These are phyloP conservation scores for Hirtodrosophila alboralis DNA, from an alignment of 2,888 invertebrate species.

Conservation along the genomic window DNA sequence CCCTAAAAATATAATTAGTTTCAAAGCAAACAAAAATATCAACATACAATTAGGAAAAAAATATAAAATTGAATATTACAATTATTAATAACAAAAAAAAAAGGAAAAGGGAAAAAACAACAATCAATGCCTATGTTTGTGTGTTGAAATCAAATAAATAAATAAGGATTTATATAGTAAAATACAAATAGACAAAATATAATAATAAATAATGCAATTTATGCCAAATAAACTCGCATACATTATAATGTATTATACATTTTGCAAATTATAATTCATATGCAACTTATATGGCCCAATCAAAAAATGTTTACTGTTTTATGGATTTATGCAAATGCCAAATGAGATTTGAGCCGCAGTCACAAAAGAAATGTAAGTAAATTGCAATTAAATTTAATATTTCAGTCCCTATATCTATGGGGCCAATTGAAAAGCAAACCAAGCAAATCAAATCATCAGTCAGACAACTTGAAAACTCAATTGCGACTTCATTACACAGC, in stretches of 20 bases:
- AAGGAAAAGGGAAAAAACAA: constrained; percentile 7
- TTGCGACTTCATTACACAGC: constrained; percentile 48
- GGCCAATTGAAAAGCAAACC: constrained; percentile 28
- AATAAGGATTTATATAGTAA: constrained; percentile 9
- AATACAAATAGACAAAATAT: constrained; percentile 11
- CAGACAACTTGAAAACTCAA: constrained; percentile 57
- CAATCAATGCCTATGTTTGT: constrained; percentile 9
- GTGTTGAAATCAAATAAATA: background rate
- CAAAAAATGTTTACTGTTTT: constrained; percentile 28
- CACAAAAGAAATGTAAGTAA: constrained; percentile 44
- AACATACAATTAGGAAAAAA: background rate
- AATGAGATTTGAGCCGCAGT: constrained; percentile 7
- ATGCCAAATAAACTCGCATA: constrained; percentile 18
- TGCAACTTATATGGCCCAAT: constrained; percentile 12
- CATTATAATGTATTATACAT: constrained; percentile 21
- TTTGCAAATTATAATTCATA: constrained; percentile 50
- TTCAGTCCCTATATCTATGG: constrained; percentile 9
- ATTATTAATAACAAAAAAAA: constrained; percentile 28
- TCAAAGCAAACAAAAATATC: background rate
- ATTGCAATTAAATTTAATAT: constrained; percentile 51
- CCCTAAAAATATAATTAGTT: background rate
- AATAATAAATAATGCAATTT: constrained; percentile 55
- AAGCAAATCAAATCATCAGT: constrained; percentile 40
- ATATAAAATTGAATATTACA: background rate
- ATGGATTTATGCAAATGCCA: constrained; percentile 61